phyloP scores from a whole-genome alignment of 2,113 vertebrate species.

The Orycteropus afer region DNA sequence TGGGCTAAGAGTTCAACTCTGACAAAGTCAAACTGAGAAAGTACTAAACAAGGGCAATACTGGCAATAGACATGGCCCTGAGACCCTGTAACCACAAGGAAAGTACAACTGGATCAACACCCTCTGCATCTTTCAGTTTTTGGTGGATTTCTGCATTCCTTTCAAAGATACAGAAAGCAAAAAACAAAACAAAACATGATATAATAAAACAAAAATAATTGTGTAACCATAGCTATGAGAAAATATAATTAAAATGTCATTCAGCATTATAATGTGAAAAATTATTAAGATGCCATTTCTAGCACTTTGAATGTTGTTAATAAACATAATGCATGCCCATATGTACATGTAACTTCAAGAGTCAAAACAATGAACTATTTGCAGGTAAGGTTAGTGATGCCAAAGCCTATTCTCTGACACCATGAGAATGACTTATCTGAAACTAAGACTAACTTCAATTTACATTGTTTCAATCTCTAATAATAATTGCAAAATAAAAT shows the following conservation, averaged over 20 bases:
- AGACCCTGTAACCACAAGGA: not conserved
- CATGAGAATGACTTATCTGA: not conserved
- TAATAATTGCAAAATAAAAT: conserved; percentile 33
- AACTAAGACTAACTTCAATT: not conserved
- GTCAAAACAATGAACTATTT: not conserved
- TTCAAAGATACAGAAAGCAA: not conserved
- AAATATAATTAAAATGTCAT: not conserved
- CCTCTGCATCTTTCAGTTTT: not conserved
- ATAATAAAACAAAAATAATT: not conserved
- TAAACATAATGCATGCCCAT: not conserved
- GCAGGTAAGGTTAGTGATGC: conserved; percentile 24
- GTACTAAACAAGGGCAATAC: not conserved
- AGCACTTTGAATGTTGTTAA: not conserved
- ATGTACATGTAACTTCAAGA: not conserved
- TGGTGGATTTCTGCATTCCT: not conserved
- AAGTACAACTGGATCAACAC: not conserved
- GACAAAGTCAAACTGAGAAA: conserved; percentile 30
- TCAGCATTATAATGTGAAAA: not conserved
- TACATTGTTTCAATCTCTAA: not conserved
- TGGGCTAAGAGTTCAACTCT: not conserved
- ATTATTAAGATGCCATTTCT: not conserved
- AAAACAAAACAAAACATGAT: not conserved
- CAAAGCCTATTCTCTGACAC: not conserved
- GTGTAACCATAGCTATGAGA: not conserved
- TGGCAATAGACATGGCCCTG: not conserved